phyloP scores from a whole-genome alignment of 2,113 vertebrate species.

The Seriola dumerili region DNA sequence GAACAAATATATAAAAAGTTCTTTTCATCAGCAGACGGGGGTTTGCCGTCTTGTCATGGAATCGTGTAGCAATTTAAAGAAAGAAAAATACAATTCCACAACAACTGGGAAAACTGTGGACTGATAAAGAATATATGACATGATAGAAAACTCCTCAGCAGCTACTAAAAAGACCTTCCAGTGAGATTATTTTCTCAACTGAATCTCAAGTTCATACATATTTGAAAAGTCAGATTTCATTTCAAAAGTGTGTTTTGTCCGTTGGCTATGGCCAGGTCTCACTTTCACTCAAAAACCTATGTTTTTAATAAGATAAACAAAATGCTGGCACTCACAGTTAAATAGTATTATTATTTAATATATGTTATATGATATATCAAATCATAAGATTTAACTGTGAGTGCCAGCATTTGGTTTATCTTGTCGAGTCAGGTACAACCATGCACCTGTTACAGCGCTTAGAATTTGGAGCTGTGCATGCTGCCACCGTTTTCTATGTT shows the following conservation, averaged over 20 bases:
- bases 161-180: background rate
- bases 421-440: no score
- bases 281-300: background rate
- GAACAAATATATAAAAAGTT: background rate
- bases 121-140: background rate
- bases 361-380: no score
- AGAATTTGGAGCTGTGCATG: no score
- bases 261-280: background rate
- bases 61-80: background rate
- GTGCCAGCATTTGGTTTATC: no score
- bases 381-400: background rate
- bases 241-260: background rate
- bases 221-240: background rate
- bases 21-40: background rate
- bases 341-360: no score
- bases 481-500: no score
- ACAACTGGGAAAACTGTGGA: background rate
- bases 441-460: no score
- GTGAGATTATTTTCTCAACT: background rate
- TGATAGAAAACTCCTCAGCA: background rate
- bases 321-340: no score
- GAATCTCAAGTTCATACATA: background rate
- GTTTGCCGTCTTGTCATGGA: background rate
- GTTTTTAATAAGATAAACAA: background rate
- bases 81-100: background rate